phyloP scores from a whole-genome alignment of 2,888 invertebrate species.

The Amiota mariae region DNA sequence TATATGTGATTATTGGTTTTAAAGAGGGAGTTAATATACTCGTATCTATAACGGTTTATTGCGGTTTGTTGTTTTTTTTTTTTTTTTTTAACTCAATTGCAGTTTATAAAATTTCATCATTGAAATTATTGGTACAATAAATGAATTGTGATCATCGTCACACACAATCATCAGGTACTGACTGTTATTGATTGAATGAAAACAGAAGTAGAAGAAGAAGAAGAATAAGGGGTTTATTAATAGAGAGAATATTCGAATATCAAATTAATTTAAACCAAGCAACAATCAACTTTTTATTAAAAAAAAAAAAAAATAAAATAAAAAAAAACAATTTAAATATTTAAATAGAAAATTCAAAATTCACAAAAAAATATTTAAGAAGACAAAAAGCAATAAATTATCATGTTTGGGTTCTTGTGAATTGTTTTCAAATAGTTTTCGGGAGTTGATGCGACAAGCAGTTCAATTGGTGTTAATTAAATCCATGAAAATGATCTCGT shows the following conservation, averaged over 20 bases:
- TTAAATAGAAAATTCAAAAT: conserved; percentile 3
- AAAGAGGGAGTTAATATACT: neutral
- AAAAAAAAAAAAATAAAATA: no score
- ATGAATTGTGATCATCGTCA: neutral
- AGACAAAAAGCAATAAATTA: conserved; percentile 57
- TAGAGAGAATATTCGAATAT: neutral
- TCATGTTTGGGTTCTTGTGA: conserved; percentile 39
- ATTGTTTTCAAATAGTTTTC: conserved; percentile 56
- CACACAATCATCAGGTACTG: no score
- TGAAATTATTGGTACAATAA: neutral
- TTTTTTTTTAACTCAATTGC: neutral
- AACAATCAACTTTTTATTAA: no score
- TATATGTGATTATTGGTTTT: conserved; percentile 16
- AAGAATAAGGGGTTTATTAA: neutral
- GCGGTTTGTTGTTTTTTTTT: no score
- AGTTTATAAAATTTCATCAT: neutral
- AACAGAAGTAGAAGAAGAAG: neutral
- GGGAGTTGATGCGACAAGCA: conserved; percentile 67
- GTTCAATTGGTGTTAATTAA: conserved; percentile 75
- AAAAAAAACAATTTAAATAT: conserved; percentile 13
- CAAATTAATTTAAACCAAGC: neutral
- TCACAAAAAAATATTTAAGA: conserved; percentile 32
- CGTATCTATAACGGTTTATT: neutral
- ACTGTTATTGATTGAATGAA: no score
- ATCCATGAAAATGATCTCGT: conserved; percentile 68